A percentile compares a stretch with the other conserved stretches of the same genome.
Conservation (phyloP, 2,797 vertebrate genomes). For the Tiaroga cobitis region DNA sequence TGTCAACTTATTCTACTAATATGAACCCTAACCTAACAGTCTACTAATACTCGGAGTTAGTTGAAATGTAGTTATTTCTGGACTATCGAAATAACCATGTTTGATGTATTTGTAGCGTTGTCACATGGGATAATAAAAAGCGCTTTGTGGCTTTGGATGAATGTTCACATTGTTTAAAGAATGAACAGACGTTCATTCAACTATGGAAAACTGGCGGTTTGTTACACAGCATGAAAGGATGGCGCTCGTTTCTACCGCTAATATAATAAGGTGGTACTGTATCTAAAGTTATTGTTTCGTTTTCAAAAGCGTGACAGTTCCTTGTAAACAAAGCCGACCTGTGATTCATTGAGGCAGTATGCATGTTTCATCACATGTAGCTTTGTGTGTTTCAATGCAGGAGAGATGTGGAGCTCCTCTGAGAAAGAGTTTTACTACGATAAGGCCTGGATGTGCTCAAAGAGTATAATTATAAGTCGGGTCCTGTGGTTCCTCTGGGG, state of each 20-base stretch:
- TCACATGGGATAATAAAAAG: background rate
- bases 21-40: too few species aligned
- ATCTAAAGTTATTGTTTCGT: conserved; percentile 16
- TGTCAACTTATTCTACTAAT: too few species aligned
- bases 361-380: background rate
- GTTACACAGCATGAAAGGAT: conserved; percentile 1
- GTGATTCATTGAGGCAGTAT: conserved; percentile 3
- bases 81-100: background rate
- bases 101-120: background rate
- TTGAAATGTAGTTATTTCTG: too few species aligned
- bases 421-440: background rate
- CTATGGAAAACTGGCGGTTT: background rate
- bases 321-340: background rate
- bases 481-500: conserved; percentile 28
- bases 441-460: conserved; percentile 27
- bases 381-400: background rate
- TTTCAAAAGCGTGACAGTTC: conserved; percentile 12
- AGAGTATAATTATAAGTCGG: conserved; percentile 39
- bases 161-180: conserved; percentile 20
- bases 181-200: background rate
- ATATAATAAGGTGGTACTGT: conserved; percentile 8
- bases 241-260: background rate
- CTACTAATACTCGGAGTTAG: too few species aligned
- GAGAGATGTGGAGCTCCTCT: background rate
- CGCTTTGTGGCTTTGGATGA: background rate